Conservation (phyloP, 2,113 vertebrate genomes). For the Zosterops lateralis region DNA sequence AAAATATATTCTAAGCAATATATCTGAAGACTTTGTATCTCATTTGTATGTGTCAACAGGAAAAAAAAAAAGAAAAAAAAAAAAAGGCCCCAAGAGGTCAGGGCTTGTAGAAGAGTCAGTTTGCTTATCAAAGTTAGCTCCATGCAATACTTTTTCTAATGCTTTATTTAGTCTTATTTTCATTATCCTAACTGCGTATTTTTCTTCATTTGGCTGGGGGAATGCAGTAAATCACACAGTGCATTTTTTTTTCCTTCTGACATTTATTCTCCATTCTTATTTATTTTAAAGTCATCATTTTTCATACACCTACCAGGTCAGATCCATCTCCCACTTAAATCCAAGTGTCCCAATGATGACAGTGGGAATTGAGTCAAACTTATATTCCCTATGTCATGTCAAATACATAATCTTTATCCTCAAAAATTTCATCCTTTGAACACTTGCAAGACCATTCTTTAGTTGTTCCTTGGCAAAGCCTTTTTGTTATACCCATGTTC, state of each 20-base stretch:
- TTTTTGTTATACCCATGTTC: not conserved
- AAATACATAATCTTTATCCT: not conserved
- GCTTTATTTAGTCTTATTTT: not conserved
- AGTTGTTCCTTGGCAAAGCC: not conserved
- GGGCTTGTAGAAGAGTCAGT: not conserved
- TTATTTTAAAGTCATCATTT: not conserved
- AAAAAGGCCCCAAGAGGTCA: not conserved
- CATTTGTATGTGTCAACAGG: fast-evolving
- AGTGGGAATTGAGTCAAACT: not conserved
- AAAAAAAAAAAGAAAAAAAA: not conserved
- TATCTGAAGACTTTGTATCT: not conserved
- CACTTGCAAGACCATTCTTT: not conserved
- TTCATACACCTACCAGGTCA: not conserved
- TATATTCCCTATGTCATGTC: not conserved
- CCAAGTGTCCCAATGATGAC: not conserved
- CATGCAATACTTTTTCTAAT: not conserved
- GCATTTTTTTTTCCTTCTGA: not conserved
- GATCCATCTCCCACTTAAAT: not conserved
- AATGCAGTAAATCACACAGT: not conserved
- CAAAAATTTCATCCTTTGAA: not conserved
- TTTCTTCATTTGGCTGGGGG: not conserved
- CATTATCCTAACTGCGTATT: not conserved
- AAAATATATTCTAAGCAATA: not conserved
- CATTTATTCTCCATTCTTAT: not conserved
- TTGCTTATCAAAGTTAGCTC: not conserved